Percentiles rank a stretch among this genome's conserved stretches.
Evolutionary conservation across 37 sponge, comb jelly and placozoan genomes (phyloP).

Genomic region (Aplysina aerophoba): DNA sequence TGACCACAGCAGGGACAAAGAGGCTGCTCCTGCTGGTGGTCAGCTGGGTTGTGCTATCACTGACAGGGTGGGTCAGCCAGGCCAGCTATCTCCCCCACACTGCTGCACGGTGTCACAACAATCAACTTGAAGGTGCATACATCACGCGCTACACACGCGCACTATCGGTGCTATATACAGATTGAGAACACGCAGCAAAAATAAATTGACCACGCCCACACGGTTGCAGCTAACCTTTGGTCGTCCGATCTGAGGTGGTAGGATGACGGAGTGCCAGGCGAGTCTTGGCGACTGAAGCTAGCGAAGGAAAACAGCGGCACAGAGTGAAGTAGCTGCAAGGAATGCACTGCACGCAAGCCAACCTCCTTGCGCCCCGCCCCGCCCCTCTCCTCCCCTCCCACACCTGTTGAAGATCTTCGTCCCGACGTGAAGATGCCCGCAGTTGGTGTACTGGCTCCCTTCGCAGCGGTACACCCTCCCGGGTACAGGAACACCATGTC

Average conservation of each 20-base stretch:
- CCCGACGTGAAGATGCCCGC: slow-evolving; percentile 41
- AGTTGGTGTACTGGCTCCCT: slow-evolving; percentile 44
- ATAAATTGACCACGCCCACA: neutral
- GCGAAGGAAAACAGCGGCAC: neutral
- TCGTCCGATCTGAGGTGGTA: slow-evolving; percentile 18
- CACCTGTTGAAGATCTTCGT: slow-evolving; percentile 43
- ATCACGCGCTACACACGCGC: too few relatives aligned
- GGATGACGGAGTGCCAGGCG: neutral
- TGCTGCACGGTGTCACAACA: too few relatives aligned
- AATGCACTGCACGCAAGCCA: neutral
- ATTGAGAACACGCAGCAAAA: too few relatives aligned
- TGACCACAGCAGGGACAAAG: too few relatives aligned
- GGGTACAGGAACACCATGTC: slow-evolving; percentile 11
- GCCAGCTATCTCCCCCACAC: too few relatives aligned
- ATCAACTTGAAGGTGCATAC: too few relatives aligned
- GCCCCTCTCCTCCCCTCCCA: neutral
- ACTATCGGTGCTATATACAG: too few relatives aligned
- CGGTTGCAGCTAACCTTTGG: neutral
- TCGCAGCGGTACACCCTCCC: slow-evolving; percentile 52
- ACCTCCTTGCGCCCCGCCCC: slow-evolving; percentile 1
- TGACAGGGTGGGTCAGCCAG: too few relatives aligned
- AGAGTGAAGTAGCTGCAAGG: neutral
- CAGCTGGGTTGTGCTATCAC: too few relatives aligned
- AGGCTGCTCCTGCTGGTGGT: too few relatives aligned
- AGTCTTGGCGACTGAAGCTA: slow-evolving; percentile 5